These are phyloP conservation scores for Apamea crenata DNA, from an alignment of 2,888 invertebrate species.

Conservation along the genomic window DNA sequence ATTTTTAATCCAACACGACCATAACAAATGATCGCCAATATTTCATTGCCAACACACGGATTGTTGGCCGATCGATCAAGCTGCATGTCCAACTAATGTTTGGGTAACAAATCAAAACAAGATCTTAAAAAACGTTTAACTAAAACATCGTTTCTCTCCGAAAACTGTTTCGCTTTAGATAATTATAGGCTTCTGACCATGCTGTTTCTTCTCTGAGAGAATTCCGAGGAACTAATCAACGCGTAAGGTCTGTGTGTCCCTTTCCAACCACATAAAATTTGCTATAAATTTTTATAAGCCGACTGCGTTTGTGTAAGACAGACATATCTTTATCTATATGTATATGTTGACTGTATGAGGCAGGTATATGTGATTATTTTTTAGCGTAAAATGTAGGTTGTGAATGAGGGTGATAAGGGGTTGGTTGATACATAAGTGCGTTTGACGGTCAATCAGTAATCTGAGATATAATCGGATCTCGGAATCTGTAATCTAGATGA, in stretches of 20 bases:
- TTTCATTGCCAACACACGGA: conserved; percentile 50
- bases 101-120: conserved; percentile 88
- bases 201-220: conserved; percentile 73
- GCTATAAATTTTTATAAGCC: conserved; percentile 59
- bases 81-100: conserved; percentile 78
- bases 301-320: conserved; percentile 31
- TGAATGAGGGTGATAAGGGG: neutral
- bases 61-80: conserved; percentile 63
- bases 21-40: conserved; percentile 52
- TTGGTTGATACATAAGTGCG: neutral
- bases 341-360: neutral
- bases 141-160: conserved; percentile 87
- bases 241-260: conserved; percentile 65
- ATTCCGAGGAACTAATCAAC: conserved; percentile 83
- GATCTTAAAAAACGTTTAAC: conserved; percentile 87
- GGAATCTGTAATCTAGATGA: neutral
- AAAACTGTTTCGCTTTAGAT: conserved; percentile 88
- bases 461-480: neutral
- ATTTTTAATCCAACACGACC: conserved; percentile 32
- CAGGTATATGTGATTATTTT: neutral
- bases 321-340: neutral
- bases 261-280: conserved; percentile 56
- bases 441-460: neutral
- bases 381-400: neutral
- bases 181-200: conserved; percentile 86